These are phyloP conservation scores for Neria commutata DNA, from an alignment of 2,888 invertebrate species.

Conservation along the genomic window DNA sequence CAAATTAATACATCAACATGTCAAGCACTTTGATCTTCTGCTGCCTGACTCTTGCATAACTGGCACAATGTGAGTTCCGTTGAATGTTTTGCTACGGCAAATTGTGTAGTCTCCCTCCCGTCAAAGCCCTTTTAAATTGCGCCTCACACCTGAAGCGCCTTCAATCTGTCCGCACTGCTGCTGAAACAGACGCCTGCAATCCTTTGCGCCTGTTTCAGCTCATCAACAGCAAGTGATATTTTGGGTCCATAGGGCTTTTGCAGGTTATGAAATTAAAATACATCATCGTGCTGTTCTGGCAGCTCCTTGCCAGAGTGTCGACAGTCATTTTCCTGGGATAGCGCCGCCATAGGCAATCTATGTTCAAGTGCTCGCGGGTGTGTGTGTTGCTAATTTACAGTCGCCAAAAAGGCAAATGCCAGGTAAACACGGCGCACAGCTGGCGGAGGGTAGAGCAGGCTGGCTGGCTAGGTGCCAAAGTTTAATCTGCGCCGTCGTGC, in stretches of 20 bases:
- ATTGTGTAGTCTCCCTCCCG: too few relatives aligned
- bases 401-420: conserved; percentile 16
- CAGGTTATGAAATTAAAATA: conserved; percentile 1
- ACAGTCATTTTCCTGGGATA: background rate
- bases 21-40: too few relatives aligned
- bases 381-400: conserved; percentile 13
- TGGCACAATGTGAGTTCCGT: too few relatives aligned
- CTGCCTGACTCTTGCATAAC: too few relatives aligned
- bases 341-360: conserved; percentile 4
- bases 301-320: too few relatives aligned
- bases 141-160: too few relatives aligned
- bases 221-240: background rate
- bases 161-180: too few relatives aligned
- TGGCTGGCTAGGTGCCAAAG: background rate
- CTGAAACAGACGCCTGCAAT: background rate
- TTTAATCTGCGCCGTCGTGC: background rate
- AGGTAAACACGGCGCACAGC: conserved; percentile 14
- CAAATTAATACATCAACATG: too few relatives aligned
- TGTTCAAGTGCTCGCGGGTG: too few relatives aligned
- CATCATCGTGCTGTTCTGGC: too few relatives aligned
- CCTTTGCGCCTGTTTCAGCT: background rate
- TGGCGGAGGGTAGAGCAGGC: background rate
- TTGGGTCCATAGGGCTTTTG: conserved; percentile 7
- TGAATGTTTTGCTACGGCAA: too few relatives aligned
- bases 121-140: too few relatives aligned